Conservation (phyloP, 2,113 vertebrate genomes). For the Cyphomyrus discorhynchus region DNA sequence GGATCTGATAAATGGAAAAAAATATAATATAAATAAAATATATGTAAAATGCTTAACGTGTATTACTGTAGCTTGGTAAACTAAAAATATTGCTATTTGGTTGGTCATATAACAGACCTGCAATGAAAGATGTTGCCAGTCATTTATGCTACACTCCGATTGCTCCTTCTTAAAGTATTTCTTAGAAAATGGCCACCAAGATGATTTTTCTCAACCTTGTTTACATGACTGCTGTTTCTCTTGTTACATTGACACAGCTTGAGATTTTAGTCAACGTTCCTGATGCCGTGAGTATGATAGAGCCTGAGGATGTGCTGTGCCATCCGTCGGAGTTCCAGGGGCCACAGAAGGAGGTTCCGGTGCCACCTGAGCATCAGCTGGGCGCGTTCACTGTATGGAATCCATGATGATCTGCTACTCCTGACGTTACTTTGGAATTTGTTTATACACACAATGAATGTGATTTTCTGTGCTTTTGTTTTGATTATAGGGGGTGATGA, state of each 20-base stretch:
- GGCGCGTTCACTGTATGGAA: slow-evolving; percentile 66
- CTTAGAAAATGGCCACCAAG: not conserved
- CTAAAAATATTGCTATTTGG: not conserved
- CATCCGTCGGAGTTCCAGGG: slow-evolving; percentile 43
- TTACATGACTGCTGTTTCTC: not conserved
- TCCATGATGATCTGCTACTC: not conserved
- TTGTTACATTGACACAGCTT: slow-evolving; percentile 60
- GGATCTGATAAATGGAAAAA: not conserved
- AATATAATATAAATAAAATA: not conserved
- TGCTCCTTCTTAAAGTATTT: not conserved
- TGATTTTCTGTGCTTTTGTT: not conserved
- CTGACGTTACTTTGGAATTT: not conserved
- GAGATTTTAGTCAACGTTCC: slow-evolving; percentile 72
- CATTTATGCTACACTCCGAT: not conserved
- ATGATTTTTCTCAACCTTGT: not conserved
- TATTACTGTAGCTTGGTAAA: not conserved
- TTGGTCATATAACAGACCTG: not conserved
- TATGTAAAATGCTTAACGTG: not conserved
- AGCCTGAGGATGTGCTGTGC: slow-evolving; percentile 52
- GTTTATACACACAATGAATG: not conserved
- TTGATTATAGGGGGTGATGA: slow-evolving; percentile 62
- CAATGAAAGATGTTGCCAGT: not conserved
- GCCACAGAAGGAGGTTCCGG: slow-evolving; percentile 37
- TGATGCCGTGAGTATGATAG: slow-evolving; percentile 54
- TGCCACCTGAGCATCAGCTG: slow-evolving; percentile 56